A percentile compares a stretch with the other conserved stretches of the same genome.
Evolutionary conservation across 2,113 vertebrate species (phyloP).

Genomic region (Lepidothrix coronata): DNA sequence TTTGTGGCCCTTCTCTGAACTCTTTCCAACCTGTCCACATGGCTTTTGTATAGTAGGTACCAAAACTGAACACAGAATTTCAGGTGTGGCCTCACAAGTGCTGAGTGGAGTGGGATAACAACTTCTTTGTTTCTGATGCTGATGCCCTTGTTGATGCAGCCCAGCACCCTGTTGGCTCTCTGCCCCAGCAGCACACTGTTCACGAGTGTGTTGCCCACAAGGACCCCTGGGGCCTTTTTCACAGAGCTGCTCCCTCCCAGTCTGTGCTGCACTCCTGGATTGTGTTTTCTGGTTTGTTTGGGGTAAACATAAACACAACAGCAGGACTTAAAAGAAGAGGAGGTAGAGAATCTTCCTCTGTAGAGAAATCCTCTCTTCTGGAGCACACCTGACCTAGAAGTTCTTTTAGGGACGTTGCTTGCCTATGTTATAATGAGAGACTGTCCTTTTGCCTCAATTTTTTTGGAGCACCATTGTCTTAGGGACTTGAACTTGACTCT

Average conservation of each 20-base stretch:
- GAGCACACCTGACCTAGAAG: background rate
- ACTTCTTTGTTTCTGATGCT: background rate
- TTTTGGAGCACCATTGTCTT: background rate
- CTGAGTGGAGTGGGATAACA: background rate
- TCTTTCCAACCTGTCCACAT: background rate
- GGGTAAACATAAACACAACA: background rate
- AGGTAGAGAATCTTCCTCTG: background rate
- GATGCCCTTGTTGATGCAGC: background rate
- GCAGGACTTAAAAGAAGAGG: background rate
- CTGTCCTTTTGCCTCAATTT: background rate
- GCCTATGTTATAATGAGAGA: background rate
- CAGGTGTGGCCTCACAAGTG: background rate
- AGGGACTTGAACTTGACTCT: background rate
- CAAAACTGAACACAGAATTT: background rate
- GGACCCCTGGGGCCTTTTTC: background rate
- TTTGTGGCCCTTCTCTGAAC: background rate
- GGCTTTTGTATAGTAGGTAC: background rate
- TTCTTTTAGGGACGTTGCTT: background rate
- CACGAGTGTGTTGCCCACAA: background rate
- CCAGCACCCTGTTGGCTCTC: background rate
- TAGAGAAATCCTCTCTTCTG: background rate
- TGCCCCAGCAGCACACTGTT: background rate
- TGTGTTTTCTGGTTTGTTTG: background rate
- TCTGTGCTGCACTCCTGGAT: background rate
- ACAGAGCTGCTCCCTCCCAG: background rate